Evolutionary conservation across 2,888 invertebrate genomes (phyloP).

Genomic region (Pollenia labialis): DNA sequence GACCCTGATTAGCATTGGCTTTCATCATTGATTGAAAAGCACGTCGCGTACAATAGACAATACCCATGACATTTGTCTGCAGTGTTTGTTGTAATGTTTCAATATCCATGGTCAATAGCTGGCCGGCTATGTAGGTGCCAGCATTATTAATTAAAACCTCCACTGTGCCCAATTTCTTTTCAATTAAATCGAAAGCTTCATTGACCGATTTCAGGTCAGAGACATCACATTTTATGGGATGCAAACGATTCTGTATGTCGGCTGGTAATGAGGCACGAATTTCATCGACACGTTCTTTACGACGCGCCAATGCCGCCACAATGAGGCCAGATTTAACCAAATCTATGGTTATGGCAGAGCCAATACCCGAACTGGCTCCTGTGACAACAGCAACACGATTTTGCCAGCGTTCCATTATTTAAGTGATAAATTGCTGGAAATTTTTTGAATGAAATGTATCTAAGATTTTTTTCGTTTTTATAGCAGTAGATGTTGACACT

Average conservation of each 20-base stretch:
- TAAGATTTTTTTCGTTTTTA: not conserved
- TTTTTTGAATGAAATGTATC: too few species aligned
- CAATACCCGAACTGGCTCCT: conserved; percentile 88
- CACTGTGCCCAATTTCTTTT: conserved; percentile 85
- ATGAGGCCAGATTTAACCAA: conserved; percentile 85
- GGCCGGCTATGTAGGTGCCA: conserved; percentile 77
- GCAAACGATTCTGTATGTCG: conserved; percentile 79
- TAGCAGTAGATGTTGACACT: not conserved
- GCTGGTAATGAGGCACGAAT: conserved; percentile 75
- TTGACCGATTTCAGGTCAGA: conserved; percentile 85
- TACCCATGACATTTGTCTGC: conserved; percentile 85
- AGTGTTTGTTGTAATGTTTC: conserved; percentile 79
- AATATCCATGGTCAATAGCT: conserved; percentile 74
- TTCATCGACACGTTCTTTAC: conserved; percentile 84
- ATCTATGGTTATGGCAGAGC: conserved; percentile 84
- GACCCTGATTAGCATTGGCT: conserved; percentile 81
- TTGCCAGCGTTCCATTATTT: conserved; percentile 86
- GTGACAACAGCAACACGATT: conserved; percentile 87
- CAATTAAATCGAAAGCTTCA: conserved; percentile 85
- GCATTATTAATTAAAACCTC: conserved; percentile 87
- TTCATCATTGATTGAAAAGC: conserved; percentile 85
- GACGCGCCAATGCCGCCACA: conserved; percentile 86
- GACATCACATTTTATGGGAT: conserved; percentile 85
- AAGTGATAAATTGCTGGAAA: not conserved
- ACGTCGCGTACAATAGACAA: conserved; percentile 84